These are phyloP conservation scores for Mandrillus leucophaeus DNA, from an alignment of 2,113 vertebrate species.

Conservation along the genomic window DNA sequence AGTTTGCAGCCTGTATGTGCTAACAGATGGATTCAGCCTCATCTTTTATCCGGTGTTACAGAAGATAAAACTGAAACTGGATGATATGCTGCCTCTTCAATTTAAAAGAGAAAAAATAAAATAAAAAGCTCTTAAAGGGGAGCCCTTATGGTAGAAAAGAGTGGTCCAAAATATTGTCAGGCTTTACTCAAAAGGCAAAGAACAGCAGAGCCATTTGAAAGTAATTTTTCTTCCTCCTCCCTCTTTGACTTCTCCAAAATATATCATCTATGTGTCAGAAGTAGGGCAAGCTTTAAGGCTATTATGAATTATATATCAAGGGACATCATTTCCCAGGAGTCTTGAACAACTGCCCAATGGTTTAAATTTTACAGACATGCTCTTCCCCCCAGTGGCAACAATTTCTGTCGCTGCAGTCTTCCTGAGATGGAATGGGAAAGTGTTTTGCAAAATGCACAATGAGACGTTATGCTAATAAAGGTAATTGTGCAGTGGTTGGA, in stretches of 20 bases:
- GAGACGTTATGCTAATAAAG: not conserved
- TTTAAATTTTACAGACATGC: constrained; percentile 64
- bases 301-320: constrained; percentile 77
- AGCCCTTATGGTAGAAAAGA: constrained; percentile 60
- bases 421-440: not conserved
- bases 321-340: constrained; percentile 64
- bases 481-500: not conserved
- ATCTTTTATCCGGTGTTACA: constrained; percentile 74
- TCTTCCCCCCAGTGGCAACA: not conserved
- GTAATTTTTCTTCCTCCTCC: not conserved
- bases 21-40: constrained; percentile 76
- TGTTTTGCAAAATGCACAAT: not conserved
- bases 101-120: constrained; percentile 43
- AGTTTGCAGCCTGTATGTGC: constrained; percentile 54
- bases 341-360: constrained; percentile 53
- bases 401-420: not conserved
- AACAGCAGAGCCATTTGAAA: constrained; percentile 3
- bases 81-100: constrained; percentile 61
- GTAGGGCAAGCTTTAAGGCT: constrained; percentile 66
- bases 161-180: constrained; percentile 48
- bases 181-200: constrained; percentile 41
- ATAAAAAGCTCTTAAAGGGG: constrained; percentile 50
- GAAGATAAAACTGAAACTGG: constrained; percentile 62
- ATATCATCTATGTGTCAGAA: constrained; percentile 69
- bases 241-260: constrained; percentile 53